Conservation (phyloP, 2,888 invertebrate genomes). For the Incurvaria masculella region DNA sequence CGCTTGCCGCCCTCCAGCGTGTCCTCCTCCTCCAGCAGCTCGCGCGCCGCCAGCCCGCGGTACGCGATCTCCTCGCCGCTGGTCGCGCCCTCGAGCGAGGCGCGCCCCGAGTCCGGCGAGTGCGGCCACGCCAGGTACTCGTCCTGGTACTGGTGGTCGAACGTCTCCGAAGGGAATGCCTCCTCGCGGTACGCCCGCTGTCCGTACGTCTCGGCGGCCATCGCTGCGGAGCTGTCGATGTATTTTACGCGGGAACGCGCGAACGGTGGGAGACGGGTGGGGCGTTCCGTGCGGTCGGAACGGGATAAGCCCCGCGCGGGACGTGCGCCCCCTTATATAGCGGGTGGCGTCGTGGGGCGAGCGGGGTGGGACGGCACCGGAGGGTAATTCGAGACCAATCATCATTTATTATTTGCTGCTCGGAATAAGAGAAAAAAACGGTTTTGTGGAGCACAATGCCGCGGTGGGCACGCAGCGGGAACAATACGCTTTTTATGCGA, state of each 20-base stretch:
- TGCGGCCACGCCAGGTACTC: slow-evolving; percentile 47
- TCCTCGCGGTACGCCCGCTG: slow-evolving; percentile 47
- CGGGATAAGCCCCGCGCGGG: slow-evolving; percentile 36
- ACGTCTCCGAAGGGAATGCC: slow-evolving; percentile 40
- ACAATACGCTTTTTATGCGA: not conserved
- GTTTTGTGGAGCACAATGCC: not conserved
- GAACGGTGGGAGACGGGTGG: slow-evolving; percentile 21
- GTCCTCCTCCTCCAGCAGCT: slow-evolving; percentile 39
- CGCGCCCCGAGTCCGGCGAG: slow-evolving; percentile 51
- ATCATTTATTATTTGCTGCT: slow-evolving; percentile 47
- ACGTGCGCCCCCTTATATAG: slow-evolving; percentile 48
- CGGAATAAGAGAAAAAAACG: not conserved
- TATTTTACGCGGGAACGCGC: slow-evolving; percentile 12
- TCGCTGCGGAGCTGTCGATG: slow-evolving; percentile 17
- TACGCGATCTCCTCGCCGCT: slow-evolving; percentile 47
- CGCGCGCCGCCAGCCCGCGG: slow-evolving; percentile 41
- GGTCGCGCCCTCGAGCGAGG: slow-evolving; percentile 49
- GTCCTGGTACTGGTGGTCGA: slow-evolving; percentile 45
- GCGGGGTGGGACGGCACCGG: slow-evolving; percentile 25
- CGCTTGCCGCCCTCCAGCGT: slow-evolving; percentile 48
- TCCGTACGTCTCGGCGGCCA: slow-evolving; percentile 53
- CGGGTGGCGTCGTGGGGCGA: slow-evolving; percentile 31
- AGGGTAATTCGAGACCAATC: slow-evolving; percentile 55
- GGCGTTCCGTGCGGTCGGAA: slow-evolving; percentile 35
- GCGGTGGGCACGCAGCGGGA: not conserved